phyloP scores from a whole-genome alignment of 2,113 vertebrate species.

The Mus pahari region DNA sequence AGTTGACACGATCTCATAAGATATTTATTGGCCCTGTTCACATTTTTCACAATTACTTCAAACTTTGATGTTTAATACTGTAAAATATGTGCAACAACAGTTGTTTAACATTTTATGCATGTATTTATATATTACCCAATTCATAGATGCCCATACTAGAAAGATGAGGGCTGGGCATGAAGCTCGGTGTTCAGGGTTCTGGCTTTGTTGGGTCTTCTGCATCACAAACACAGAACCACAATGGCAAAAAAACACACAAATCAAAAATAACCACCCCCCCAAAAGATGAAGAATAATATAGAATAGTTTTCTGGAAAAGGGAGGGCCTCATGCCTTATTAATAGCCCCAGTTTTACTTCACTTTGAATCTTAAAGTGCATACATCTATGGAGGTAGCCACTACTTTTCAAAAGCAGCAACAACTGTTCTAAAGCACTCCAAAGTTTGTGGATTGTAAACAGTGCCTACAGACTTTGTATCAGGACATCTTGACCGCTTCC shows the following conservation, averaged over 20 bases:
- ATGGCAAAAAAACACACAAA: not conserved
- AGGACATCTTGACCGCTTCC: not conserved
- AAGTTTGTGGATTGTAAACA: not conserved
- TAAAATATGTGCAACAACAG: not conserved
- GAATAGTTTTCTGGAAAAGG: slow-evolving; percentile 22
- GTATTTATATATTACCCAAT: not conserved
- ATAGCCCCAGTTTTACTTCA: not conserved
- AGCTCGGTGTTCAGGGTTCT: not conserved
- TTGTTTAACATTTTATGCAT: slow-evolving; percentile 9
- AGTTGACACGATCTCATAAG: not conserved
- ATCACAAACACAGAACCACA: not conserved
- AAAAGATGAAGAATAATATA: not conserved
- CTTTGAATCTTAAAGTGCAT: not conserved
- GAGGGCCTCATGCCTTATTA: not conserved
- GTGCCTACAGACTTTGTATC: not conserved
- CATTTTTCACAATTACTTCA: not conserved
- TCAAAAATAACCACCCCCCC: not conserved
- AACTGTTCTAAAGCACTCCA: not conserved
- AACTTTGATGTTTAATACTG: not conserved
- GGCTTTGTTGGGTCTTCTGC: not conserved
- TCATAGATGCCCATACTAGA: not conserved
- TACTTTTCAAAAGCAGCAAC: not conserved
- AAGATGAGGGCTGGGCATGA: too few species aligned
- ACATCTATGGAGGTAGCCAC: not conserved
- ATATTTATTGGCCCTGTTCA: not conserved